Conservation (phyloP, 2,888 invertebrate genomes). For the Glaucopsyche alexis region DNA sequence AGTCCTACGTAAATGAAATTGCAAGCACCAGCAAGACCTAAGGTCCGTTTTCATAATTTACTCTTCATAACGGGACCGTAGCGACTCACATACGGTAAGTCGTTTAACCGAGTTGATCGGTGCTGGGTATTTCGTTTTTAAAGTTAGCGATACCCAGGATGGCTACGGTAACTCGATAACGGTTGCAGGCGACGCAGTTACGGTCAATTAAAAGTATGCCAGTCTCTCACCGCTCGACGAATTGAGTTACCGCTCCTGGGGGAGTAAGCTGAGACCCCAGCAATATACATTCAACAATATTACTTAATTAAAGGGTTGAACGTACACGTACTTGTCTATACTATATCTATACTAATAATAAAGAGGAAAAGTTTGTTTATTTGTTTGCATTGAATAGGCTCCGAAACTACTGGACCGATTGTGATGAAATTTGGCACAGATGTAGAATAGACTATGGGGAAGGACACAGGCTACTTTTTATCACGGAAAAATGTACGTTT, state of each 20-base stretch:
- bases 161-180: slow-evolving; percentile 72
- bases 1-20: too few species aligned
- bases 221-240: slow-evolving; percentile 66
- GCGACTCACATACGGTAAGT: background rate
- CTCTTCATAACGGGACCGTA: background rate
- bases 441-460: too few species aligned
- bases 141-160: slow-evolving; percentile 56
- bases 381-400: background rate
- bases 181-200: slow-evolving; percentile 76
- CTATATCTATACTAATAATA: too few species aligned
- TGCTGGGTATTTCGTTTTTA: slow-evolving; percentile 43
- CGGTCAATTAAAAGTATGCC: slow-evolving; percentile 78
- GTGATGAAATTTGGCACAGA: too few species aligned
- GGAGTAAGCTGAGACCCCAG: slow-evolving; percentile 57
- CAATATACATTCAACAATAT: slow-evolving; percentile 62
- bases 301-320: slow-evolving; percentile 55
- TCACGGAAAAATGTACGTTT: too few species aligned
- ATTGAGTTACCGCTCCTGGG: slow-evolving; percentile 64
- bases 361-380: too few species aligned
- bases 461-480: too few species aligned
- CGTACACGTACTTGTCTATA: background rate
- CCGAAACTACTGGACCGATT: too few species aligned
- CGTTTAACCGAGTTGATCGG: slow-evolving; percentile 17
- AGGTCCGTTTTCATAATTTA: too few species aligned
- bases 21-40: too few species aligned